These are phyloP conservation scores for Microctenopoma steveboyesi DNA, from an alignment of 2,797 vertebrate species.

Conservation along the genomic window DNA sequence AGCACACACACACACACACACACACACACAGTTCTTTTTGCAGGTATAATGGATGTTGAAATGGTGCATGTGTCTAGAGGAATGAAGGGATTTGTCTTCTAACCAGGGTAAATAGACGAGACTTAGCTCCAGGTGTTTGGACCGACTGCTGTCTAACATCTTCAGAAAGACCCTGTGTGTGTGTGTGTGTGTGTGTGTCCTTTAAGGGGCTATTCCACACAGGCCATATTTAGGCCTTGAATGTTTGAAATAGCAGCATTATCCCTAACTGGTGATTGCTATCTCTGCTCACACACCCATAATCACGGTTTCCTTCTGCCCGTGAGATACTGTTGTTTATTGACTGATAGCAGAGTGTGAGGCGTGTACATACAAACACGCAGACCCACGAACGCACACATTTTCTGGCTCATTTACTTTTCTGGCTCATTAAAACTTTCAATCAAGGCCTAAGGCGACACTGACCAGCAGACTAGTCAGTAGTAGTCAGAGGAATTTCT, in stretches of 20 bases:
- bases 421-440: constrained; percentile 51
- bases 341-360: constrained; percentile 32
- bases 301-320: constrained; percentile 26
- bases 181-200: constrained; percentile 25
- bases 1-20: constrained; percentile 10
- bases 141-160: constrained; percentile 28
- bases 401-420: constrained; percentile 65
- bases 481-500: not conserved
- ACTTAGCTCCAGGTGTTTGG: constrained; percentile 55
- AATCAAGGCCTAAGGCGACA: constrained; percentile 1
- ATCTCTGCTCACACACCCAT: constrained; percentile 33
- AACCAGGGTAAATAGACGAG: constrained; percentile 45
- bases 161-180: constrained; percentile 26
- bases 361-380: constrained; percentile 22
- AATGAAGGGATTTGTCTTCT: constrained; percentile 68
- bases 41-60: constrained; percentile 42
- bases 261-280: constrained; percentile 54
- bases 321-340: constrained; percentile 54
- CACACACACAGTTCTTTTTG: constrained; percentile 28
- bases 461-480: not conserved
- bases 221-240: constrained; percentile 59
- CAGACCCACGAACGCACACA: constrained; percentile 8
- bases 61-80: constrained; percentile 57
- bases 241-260: constrained; percentile 59
- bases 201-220: constrained; percentile 18